Evolutionary conservation across 2,113 vertebrate genomes (phyloP).

Genomic region (Diadophis punctatus): DNA sequence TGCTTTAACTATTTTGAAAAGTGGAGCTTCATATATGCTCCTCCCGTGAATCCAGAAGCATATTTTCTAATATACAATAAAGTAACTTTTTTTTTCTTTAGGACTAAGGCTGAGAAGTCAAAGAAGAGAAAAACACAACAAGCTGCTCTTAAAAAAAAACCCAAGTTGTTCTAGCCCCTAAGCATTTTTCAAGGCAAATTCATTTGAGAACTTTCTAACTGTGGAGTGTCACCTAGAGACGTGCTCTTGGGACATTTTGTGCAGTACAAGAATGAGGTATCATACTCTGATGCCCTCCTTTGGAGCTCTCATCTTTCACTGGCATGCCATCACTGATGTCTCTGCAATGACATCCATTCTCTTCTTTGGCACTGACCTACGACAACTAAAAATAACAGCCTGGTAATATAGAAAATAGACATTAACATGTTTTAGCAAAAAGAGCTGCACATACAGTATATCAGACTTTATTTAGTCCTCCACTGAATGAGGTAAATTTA

Average conservation of each 20-base stretch:
- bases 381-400: background rate
- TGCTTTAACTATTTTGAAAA: background rate
- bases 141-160: background rate
- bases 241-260: conserved; percentile 15
- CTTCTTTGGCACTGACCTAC: background rate
- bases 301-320: conserved; percentile 14
- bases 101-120: background rate
- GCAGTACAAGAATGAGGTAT: background rate
- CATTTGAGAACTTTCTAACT: conserved; percentile 4
- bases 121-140: background rate
- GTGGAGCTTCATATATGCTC: background rate
- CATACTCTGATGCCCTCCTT: background rate
- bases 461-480: background rate
- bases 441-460: rapidly evolving
- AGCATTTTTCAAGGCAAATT: background rate
- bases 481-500: background rate
- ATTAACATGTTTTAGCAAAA: background rate
- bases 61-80: background rate
- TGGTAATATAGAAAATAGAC: background rate
- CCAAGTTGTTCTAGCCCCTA: background rate
- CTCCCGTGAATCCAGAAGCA: background rate
- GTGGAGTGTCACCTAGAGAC: background rate
- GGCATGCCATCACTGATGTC: background rate
- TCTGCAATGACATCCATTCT: background rate
- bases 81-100: background rate